Percentiles rank a stretch among this genome's conserved stretches.
phyloP scores from a whole-genome alignment of 2,797 vertebrate species.

The Tachyglossus aculeatus region DNA sequence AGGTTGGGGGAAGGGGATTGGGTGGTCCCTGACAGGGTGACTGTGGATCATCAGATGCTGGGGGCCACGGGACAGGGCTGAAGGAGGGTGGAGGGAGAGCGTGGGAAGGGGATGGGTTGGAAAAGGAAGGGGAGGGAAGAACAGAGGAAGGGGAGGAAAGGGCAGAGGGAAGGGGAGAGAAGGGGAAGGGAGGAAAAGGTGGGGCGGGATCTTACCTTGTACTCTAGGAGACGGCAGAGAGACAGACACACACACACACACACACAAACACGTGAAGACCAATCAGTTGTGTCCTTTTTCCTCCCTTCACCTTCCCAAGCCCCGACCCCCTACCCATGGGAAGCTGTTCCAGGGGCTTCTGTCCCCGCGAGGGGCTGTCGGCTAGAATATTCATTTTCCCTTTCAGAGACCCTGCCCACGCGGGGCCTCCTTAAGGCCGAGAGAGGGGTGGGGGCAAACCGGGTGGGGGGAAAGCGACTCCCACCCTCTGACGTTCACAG shows the following conservation, averaged over 20 bases:
- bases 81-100: not conserved
- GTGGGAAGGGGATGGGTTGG: not conserved
- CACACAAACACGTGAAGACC: not conserved
- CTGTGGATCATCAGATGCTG: too few species aligned
- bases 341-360: not conserved
- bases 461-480: too few species aligned
- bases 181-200: not conserved
- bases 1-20: too few species aligned
- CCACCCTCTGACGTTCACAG: too few species aligned
- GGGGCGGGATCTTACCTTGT: conserved; percentile 84
- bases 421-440: not conserved
- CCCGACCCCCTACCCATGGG: not conserved
- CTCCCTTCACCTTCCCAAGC: accelerated
- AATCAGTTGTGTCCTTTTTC: not conserved
- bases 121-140: not conserved
- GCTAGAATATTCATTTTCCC: too few species aligned
- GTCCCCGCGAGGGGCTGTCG: not conserved
- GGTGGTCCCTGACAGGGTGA: too few species aligned
- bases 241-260: conserved; percentile 49
- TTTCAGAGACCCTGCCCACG: too few species aligned
- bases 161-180: not conserved
- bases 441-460: too few species aligned
- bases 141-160: not conserved
- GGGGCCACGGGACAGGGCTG: too few species aligned
- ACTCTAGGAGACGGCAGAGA: conserved; percentile 86